Base-by-base conservation (phyloP, 2,113 vertebrate genomes). In the Montifringilla adamsi region DNA sequence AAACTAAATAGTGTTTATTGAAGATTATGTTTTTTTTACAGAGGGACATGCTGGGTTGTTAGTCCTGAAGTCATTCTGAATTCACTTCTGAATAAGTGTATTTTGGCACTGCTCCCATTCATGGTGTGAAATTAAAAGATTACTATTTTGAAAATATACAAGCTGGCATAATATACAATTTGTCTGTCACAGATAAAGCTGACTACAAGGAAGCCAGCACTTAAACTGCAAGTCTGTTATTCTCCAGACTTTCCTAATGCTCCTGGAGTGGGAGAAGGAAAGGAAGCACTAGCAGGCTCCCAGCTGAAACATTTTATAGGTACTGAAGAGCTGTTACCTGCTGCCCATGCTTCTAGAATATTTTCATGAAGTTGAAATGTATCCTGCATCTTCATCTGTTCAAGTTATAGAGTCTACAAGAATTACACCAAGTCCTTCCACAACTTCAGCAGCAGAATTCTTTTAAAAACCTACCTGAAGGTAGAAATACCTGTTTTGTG, bases 41-140 rank as follows among this genome's bases (percentile, higher is more conserved):
- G 66, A 60, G 12, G 52, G n/a, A 60, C 69, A 64, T 15, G 80
- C 58, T 66, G 53, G 23, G 30, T 27, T 69, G 41, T 33, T 76
- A 83, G 76, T 8, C 11, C 24, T 62, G 37, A 85, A 94, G 37
- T 53, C 14, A 64, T 73, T 89, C 28, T 49, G 28, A 94, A 59
- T 46, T 92, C 39, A 92, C n/a, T 76, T 76, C 83, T 39, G 30
- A 93, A 4, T 70, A 90, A 86, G 63, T 6, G 0, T 33, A 43
- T 79, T 94, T 86, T 94, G 94, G 85, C 85, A 88, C 35, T 2
- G 6, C 21, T 94, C 55, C 90, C 59, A 92, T 62, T 90, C 55
- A 74, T 0, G 0, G 82, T 52, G 41, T 73, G 92, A 94, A 96
- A 94, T 76, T 56, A 91, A 79, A 87, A 76, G 70, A 82, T 76